Conservation (phyloP, 2,113 vertebrate genomes). For the Notarius lentiginosus region DNA sequence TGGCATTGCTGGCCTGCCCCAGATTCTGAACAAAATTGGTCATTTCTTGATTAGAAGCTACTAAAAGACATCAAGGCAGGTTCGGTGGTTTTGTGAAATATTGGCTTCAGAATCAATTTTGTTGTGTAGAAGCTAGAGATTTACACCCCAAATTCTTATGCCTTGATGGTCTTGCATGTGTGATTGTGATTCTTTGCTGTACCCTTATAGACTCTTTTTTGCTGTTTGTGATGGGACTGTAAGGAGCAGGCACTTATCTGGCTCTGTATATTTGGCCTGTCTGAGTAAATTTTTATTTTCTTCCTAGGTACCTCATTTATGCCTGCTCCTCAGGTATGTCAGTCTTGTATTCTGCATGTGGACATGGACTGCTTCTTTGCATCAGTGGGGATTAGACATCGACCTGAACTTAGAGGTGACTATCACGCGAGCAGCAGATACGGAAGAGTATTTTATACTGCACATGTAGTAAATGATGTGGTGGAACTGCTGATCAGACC, state of each 20-base stretch:
- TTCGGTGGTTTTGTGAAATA: neutral
- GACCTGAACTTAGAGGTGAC: constrained; percentile 91
- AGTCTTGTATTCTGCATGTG: constrained; percentile 92
- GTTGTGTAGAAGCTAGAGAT: neutral
- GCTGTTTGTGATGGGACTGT: neutral
- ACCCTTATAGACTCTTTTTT: neutral
- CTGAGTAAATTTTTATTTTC: neutral
- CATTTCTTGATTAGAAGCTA: neutral
- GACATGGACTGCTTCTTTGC: constrained; percentile 99
- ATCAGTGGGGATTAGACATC: constrained; percentile 91
- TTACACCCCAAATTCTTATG: neutral
- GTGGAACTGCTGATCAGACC: neutral
- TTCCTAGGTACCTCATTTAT: constrained; percentile 39
- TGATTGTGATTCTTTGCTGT: neutral
- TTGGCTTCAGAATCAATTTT: neutral
- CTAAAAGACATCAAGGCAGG: neutral
- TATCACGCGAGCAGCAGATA: neutral
- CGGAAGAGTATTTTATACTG: neutral
- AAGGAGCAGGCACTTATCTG: neutral
- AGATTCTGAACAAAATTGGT: neutral
- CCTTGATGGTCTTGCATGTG: neutral
- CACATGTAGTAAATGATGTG: neutral
- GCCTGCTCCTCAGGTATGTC: constrained; percentile 55
- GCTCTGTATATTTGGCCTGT: neutral
- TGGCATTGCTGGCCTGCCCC: neutral